These are phyloP conservation scores for Acropternis orthonyx DNA, from an alignment of 2,797 vertebrate species.

Conservation along the genomic window DNA sequence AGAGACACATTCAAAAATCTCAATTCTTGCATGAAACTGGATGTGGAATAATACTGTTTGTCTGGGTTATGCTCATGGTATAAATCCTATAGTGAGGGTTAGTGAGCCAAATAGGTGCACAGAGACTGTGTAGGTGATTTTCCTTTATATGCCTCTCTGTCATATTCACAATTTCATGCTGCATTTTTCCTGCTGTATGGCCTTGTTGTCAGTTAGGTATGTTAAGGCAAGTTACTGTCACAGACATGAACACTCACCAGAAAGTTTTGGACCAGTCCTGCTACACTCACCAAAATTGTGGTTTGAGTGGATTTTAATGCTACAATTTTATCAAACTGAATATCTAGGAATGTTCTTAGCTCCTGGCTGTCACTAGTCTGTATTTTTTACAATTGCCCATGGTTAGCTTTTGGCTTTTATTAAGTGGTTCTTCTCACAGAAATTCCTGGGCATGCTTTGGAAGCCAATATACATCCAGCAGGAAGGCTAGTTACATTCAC, in stretches of 20 bases:
- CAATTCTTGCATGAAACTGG: neutral
- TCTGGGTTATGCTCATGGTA: slow-evolving; percentile 1
- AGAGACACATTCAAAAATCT: neutral
- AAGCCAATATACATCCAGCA: neutral
- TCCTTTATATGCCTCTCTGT: neutral
- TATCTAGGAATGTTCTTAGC: neutral
- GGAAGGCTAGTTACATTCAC: neutral
- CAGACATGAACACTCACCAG: neutral
- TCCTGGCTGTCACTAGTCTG: neutral
- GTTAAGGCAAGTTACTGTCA: neutral
- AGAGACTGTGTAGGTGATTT: neutral
- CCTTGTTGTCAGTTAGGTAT: neutral
- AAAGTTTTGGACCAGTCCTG: neutral
- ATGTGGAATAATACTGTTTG: slow-evolving; percentile 38
- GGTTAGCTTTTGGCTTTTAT: neutral
- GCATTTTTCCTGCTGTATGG: neutral
- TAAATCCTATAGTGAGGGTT: neutral
- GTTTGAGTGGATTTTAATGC: neutral
- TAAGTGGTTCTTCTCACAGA: neutral
- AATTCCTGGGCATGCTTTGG: neutral
- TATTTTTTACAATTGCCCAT: neutral
- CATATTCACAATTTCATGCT: neutral
- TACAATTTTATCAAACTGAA: neutral
- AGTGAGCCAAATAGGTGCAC: neutral
- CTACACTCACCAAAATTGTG: neutral